Conservation (phyloP, 2,113 vertebrate genomes). For the Oreotrochilus melanogaster region DNA sequence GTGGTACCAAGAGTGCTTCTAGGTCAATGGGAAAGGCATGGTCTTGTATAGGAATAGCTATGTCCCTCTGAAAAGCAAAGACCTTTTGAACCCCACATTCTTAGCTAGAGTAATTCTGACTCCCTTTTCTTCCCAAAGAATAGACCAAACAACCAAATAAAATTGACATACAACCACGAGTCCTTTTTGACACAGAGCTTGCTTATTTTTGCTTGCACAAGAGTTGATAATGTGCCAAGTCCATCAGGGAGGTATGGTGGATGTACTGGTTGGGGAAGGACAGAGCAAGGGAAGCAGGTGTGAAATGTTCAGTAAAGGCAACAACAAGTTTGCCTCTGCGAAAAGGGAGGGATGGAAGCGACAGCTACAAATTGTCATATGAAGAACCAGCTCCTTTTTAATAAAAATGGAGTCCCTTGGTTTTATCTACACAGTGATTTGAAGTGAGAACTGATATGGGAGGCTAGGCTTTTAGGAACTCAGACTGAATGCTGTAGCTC, state of each 20-base stretch:
- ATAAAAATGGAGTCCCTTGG: not conserved
- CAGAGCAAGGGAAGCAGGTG: not conserved
- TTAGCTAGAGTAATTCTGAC: not conserved
- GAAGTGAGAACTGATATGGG: not conserved
- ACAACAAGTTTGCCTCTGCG: not conserved
- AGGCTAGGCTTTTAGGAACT: not conserved
- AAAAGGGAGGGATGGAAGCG: not conserved
- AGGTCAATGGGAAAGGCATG: not conserved
- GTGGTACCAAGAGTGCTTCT: not conserved
- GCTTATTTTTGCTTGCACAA: constrained; percentile 11
- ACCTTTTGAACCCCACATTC: constrained; percentile 26
- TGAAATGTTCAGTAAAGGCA: not conserved
- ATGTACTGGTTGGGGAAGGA: not conserved
- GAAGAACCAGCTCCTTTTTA: not conserved
- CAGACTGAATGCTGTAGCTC: not conserved
- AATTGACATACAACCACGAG: not conserved
- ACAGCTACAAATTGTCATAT: not conserved
- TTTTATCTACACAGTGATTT: not conserved
- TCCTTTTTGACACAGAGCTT: not conserved
- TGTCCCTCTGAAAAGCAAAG: not conserved
- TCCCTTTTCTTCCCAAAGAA: not conserved
- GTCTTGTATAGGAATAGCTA: not conserved
- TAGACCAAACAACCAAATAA: constrained; percentile 21
- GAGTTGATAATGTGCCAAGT: not conserved
- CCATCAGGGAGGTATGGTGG: not conserved